A percentile compares a stretch with the other conserved stretches of the same genome.
phyloP scores from a whole-genome alignment of 2,113 vertebrate genomes.

The Lamprologus lemairii region DNA sequence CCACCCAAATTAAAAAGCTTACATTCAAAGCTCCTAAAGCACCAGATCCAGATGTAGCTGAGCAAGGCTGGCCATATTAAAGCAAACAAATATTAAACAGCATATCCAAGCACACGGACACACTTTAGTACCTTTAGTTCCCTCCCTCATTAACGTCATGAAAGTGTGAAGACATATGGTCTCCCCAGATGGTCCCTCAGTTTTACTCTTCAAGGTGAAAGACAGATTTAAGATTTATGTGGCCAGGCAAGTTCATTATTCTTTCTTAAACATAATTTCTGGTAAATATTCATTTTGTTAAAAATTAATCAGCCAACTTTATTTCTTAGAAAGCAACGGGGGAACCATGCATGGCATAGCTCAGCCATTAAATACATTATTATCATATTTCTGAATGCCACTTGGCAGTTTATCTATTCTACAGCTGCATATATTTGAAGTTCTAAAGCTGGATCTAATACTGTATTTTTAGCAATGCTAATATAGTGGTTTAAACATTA shows the following conservation, averaged over 20 bases:
- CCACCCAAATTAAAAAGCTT: background rate
- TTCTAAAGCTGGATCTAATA: background rate
- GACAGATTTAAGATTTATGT: background rate
- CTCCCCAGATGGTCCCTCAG: conserved; percentile 28
- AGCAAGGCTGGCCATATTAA: background rate
- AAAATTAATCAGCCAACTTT: background rate
- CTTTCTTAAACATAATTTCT: background rate
- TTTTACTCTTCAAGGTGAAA: conserved; percentile 29
- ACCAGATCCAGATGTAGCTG: background rate
- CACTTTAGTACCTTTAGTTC: background rate
- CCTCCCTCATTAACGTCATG: conserved; percentile 8
- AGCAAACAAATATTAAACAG: background rate
- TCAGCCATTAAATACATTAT: background rate
- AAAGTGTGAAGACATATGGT: conserved; percentile 36
- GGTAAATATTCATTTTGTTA: background rate
- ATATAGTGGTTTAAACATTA: background rate
- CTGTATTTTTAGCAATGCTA: background rate
- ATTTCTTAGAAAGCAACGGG: background rate
- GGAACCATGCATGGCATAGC: background rate
- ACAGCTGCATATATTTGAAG: background rate
- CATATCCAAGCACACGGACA: background rate
- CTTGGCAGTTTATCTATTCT: background rate
- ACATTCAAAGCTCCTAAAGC: background rate
- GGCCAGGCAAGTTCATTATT: background rate
- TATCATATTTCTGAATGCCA: background rate